Conservation (phyloP, 2,797 vertebrate species). For the Cynopterus sphinx region DNA sequence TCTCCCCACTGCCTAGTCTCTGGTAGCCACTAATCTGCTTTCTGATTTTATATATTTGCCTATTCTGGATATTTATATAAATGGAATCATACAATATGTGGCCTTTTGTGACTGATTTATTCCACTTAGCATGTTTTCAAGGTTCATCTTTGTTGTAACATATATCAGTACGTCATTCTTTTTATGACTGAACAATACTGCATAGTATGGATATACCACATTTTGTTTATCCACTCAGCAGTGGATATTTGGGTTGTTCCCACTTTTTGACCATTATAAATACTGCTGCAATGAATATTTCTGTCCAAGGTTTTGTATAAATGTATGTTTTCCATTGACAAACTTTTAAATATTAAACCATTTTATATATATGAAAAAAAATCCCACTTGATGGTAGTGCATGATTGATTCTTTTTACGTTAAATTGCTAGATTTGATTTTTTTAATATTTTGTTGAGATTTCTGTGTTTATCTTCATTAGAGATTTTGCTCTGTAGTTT, state of each 20-base stretch:
- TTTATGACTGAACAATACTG: neutral
- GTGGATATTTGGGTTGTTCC: neutral
- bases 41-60: neutral
- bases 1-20: neutral
- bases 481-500: neutral
- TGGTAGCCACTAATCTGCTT: neutral
- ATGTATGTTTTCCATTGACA: neutral
- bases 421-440: neutral
- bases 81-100: neutral
- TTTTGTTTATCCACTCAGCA: neutral
- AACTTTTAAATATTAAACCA: neutral
- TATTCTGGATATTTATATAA: neutral
- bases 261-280: neutral
- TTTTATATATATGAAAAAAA: slow-evolving; percentile 30
- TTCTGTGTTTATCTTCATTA: neutral
- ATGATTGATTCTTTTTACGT: neutral
- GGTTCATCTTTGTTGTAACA: neutral
- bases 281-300: neutral
- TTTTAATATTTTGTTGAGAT: neutral
- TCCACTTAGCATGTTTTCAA: neutral
- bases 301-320: neutral
- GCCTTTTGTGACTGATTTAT: neutral
- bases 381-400: neutral
- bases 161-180: neutral
- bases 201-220: neutral